Conservation (phyloP, 2,797 vertebrate species). For the Tenualosa thibaudeaui region DNA sequence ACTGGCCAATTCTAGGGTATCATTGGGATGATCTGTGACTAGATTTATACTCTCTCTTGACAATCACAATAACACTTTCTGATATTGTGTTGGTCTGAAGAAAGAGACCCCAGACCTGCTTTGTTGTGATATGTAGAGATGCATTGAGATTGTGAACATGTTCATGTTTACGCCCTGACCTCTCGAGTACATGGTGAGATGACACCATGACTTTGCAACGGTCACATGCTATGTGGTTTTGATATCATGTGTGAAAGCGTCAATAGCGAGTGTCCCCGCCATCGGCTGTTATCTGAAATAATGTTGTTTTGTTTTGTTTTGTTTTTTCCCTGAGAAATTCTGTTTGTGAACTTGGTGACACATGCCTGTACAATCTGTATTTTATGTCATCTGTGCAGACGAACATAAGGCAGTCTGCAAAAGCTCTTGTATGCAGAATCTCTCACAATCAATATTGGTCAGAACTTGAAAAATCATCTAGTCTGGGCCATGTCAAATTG, state of each 20-base stretch:
- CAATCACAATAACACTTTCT: slow-evolving; percentile 10
- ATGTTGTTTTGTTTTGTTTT: background rate
- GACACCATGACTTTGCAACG: background rate
- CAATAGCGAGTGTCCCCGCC: background rate
- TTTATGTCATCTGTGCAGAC: background rate
- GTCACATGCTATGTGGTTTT: background rate
- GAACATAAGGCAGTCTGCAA: background rate
- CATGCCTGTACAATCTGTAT: slow-evolving; percentile 12
- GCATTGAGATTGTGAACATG: background rate
- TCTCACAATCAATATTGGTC: background rate
- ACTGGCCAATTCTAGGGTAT: background rate
- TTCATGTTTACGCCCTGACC: background rate
- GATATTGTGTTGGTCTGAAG: background rate
- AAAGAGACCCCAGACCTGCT: background rate
- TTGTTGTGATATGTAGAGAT: background rate
- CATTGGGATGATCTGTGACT: slow-evolving; percentile 8
- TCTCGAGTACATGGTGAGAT: background rate
- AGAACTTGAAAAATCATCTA: background rate
- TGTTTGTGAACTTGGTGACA: background rate
- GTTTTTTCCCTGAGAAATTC: background rate
- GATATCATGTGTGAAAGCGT: background rate
- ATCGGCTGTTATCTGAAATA: background rate
- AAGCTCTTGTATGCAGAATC: background rate
- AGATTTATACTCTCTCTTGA: background rate
- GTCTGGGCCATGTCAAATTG: background rate